Conservation (phyloP, 2,797 vertebrate species). For the Acrocephalus scirpaceus region DNA sequence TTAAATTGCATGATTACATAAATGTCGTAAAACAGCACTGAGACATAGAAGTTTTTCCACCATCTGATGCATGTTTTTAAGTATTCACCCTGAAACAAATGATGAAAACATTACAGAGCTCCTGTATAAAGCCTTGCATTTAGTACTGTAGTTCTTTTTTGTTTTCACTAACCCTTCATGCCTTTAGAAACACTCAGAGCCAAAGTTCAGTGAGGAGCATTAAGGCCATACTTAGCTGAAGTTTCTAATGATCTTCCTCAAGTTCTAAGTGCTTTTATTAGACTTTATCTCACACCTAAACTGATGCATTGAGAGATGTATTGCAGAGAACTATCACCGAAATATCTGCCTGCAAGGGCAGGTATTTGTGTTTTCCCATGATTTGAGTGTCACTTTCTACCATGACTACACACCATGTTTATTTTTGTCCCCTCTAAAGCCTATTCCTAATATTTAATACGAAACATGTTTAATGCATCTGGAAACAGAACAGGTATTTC, state of each 20-base stretch:
- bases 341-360: background rate
- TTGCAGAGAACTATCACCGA: background rate
- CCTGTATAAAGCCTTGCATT: background rate
- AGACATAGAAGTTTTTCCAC: background rate
- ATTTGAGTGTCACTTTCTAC: background rate
- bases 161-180: background rate
- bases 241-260: background rate
- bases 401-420: background rate
- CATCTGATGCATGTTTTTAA: conserved; percentile 8
- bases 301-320: background rate
- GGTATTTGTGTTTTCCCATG: background rate
- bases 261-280: background rate
- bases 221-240: background rate
- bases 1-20: conserved; percentile 1
- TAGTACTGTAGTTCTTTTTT: background rate
- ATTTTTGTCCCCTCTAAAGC: background rate
- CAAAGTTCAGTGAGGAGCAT: background rate
- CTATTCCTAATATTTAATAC: background rate
- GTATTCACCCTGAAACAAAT: background rate
- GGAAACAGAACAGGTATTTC: background rate
- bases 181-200: background rate
- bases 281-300: background rate
- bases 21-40: background rate
- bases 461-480: background rate
- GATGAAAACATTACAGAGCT: background rate